Base-by-base conservation (phyloP, 2,113 vertebrate genomes). In the Stegostoma tigrinum region DNA sequence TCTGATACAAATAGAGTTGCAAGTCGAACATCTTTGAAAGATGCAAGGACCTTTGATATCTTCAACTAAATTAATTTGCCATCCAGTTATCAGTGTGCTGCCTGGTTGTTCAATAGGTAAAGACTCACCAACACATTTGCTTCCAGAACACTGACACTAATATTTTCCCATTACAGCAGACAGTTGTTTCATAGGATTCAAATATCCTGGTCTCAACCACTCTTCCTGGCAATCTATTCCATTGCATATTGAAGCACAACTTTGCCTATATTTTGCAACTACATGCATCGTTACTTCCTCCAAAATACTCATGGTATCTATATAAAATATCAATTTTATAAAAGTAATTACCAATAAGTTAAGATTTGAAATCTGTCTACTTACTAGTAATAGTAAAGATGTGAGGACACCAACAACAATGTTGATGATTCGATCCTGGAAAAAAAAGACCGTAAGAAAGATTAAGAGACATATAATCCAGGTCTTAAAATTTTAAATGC, bases 371-470 rank as follows among this genome's bases (percentile, higher is more conserved):
- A 17, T 27, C 23, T 34, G 27, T 45, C 96, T 97, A 99, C 99
- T 99, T 98, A 99, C 99, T 96, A 99, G 96, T 96, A 99, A 98
- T 96, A 99, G 96, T 97, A 99, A 96, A 90, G 97, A 98, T 0
- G 98, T 98, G 96, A 99, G 97, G 96, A 98, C 98, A 85, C 99
- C 99, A 96, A 99, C 97, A 19, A 97, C 97, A 96, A 99, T 97
- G 97, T 99, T 99, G 97, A 99, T 98, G 97, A 99, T 98, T 97
- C 98, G 98, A 97, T 99, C 99, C 99, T 99, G 98, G 19, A 97
- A 96, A 45, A 95, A 45, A 64, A 96, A n/a, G n/a, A 90, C 24
- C 8, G 6, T 15, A 93, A 66, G 19, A 38, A 66, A 67, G 19
- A 67, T 93, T 21, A 66, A 55, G 52, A 27, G 61, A 15, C 12